Percentiles rank a stretch among this genome's conserved stretches.
Conservation (phyloP, 2,888 invertebrate genomes). For the Lasioglossum figueresi region DNA sequence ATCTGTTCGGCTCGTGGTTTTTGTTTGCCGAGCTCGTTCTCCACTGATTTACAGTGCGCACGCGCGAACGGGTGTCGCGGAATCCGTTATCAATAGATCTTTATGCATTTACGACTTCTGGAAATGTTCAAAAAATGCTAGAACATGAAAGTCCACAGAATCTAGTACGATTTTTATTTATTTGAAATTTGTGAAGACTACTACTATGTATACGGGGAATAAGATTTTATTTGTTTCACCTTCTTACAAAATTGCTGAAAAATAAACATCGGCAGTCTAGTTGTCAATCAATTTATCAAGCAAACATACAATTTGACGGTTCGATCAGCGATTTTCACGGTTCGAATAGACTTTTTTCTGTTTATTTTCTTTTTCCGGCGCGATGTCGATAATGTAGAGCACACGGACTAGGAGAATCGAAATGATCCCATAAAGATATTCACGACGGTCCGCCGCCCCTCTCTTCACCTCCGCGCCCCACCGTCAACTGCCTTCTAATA, state of each 20-base stretch:
- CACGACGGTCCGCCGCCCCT: background rate
- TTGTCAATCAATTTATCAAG: background rate
- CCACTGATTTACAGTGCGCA: background rate
- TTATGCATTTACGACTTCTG: no score
- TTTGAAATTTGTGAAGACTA: no score
- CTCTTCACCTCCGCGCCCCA: background rate
- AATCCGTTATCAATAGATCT: background rate
- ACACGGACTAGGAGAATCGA: background rate
- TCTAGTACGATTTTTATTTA: no score
- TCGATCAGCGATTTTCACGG: background rate
- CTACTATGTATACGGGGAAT: no score
- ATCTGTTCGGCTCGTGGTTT: background rate
- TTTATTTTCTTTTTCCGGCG: no score
- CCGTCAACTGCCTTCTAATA: background rate
- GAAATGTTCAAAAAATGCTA: no score
- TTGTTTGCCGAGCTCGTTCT: background rate
- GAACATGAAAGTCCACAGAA: no score
- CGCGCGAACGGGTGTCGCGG: background rate
- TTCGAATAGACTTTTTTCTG: no score
- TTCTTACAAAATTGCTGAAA: no score
- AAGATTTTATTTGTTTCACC: no score
- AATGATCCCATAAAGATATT: background rate
- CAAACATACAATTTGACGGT: background rate
- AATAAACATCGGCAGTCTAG: background rate
- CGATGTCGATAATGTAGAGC: background rate